Base-by-base conservation (phyloP, 2,113 vertebrate genomes). In the Corythornis madagascariensis region DNA sequence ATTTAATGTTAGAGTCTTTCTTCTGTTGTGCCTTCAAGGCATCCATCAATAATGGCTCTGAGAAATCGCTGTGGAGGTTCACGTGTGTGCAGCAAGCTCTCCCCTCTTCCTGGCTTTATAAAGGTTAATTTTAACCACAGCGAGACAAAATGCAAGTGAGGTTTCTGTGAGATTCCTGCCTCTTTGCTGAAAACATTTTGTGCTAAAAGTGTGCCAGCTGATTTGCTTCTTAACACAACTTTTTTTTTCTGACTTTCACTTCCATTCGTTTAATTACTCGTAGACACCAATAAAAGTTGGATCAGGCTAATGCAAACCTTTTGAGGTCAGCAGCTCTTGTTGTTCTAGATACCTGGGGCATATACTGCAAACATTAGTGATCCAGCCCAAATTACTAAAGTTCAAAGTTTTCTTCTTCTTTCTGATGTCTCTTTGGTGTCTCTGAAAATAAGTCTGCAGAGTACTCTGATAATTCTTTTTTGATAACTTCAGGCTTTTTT, bases 81-180 rank as follows among this genome's bases (percentile, higher is more conserved):
- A 60, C 3, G 25, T 48, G 71, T 48, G 82, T 64, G 82, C 91
- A 88, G 87, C 87, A 60, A 88, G 65, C 45, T 83, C 65, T 89
- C 71, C 75, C 53, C 70, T 43, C 22, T 48, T 82, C 82, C 92
- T 73, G 72, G 82, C 91, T 92, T 78, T 85, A 25, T 35, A 81
- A 18, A 93, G 89, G 91, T 96, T 93, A 94, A 95, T 95, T 90
- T 88, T 93, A 92, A 96, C 87, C 78, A 56, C 64, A 85, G 86
- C 78, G 74, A 64, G 91, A 70, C 52, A 40, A 91, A 91, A 59
- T 72, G 86, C 73, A 71, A 64, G 90, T 21, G 42, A 83, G 80
- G 61, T 86, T 93, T 84, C 94, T 71, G 67, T 66, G 91, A 88
- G 89, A 86, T 89, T 88, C 2, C 1, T 95, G 92, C 89, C 95